Evolutionary conservation across 2,113 vertebrate species (phyloP).

Genomic region (Larimichthys polyactis): DNA sequence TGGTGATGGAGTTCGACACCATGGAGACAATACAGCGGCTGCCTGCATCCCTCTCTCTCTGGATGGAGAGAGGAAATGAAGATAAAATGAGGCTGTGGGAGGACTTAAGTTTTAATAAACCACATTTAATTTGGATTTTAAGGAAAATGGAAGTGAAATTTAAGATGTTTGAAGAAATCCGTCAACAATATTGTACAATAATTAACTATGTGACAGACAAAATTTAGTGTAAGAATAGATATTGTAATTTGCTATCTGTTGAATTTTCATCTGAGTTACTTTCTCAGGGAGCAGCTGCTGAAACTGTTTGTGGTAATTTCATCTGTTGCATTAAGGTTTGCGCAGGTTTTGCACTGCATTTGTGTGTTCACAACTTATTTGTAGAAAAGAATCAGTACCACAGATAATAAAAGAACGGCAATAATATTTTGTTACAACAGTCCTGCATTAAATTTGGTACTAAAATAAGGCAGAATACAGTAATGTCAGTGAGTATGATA

Average conservation of each 20-base stretch:
- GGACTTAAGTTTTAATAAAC: not conserved
- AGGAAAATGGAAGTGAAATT: not conserved
- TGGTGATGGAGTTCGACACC: constrained; percentile 81
- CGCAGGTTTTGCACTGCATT: no score
- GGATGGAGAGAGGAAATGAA: not conserved
- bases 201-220: not conserved
- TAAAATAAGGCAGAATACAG: not conserved
- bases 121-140: not conserved
- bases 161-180: not conserved
- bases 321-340: no score
- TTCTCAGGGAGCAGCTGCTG: no score
- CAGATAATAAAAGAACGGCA: no score
- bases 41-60: constrained; percentile 87
- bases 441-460: no score
- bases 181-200: not conserved
- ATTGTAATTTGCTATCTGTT: no score
- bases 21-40: constrained; percentile 86
- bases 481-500: not conserved
- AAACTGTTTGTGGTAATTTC: no score
- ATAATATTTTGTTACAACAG: no score
- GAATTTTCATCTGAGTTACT: no score
- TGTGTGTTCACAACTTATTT: no score
- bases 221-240: not conserved
- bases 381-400: no score
- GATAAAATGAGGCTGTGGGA: not conserved